Evolutionary conservation across 2,113 vertebrate species (phyloP).

Genomic region (Puntigrus tetrazona): DNA sequence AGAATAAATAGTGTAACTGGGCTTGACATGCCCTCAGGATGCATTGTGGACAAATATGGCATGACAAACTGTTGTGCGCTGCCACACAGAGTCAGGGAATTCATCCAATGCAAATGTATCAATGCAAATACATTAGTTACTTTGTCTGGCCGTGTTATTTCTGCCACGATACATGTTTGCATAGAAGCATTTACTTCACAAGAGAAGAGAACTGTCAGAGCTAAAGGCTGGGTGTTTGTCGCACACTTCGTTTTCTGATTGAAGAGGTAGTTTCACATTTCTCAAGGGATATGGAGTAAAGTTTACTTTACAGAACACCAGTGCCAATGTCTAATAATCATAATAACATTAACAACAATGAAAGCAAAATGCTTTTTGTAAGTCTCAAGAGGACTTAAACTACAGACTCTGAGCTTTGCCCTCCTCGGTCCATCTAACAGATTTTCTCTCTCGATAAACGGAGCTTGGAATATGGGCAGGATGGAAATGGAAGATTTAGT

Average conservation of each 20-base stretch:
- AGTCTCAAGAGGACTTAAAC: background rate
- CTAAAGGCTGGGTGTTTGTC: constrained; percentile 29
- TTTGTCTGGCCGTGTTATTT: background rate
- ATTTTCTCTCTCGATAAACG: background rate
- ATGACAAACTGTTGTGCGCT: background rate
- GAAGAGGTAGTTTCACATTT: constrained; percentile 74
- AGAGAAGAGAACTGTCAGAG: constrained; percentile 37
- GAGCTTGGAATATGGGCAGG: constrained; percentile 6
- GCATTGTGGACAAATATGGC: constrained; percentile 22
- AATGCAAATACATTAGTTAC: constrained; percentile 37
- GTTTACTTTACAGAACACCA: constrained; percentile 44
- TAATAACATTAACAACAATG: constrained; percentile 36
- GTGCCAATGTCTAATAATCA: constrained; percentile 56
- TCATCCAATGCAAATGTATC: constrained; percentile 18
- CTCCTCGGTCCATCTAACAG: constrained; percentile 1
- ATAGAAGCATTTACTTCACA: constrained; percentile 43
- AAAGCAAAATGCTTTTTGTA: constrained; percentile 16
- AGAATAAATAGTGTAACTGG: constrained; percentile 20
- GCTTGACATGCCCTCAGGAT: background rate
- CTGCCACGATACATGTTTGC: constrained; percentile 27
- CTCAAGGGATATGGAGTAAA: constrained; percentile 56
- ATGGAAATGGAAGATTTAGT: constrained; percentile 28
- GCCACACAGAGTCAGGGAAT: background rate
- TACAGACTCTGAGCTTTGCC: constrained; percentile 10
- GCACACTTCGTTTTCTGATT: constrained; percentile 37